Conservation (phyloP, 2,888 invertebrate species). For the Eupeodes luniger region DNA sequence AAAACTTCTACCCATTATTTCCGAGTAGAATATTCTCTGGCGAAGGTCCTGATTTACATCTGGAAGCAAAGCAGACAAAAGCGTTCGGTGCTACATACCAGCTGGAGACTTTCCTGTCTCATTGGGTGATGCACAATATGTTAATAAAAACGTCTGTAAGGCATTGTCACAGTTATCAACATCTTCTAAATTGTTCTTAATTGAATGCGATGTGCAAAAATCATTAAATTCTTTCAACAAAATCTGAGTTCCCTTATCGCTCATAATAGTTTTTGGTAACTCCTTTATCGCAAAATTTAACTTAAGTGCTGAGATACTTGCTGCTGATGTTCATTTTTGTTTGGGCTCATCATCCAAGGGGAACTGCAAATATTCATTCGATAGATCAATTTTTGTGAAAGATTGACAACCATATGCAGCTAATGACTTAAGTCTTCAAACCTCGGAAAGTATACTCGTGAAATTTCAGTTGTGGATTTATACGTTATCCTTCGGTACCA, state of each 20-base stretch:
- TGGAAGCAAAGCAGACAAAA: neutral
- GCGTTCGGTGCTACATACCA: neutral
- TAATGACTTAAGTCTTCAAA: constrained; percentile 74
- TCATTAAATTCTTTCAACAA: too few species aligned
- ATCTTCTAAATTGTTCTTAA: too few species aligned
- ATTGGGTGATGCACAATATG: neutral
- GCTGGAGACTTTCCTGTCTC: constrained; percentile 28
- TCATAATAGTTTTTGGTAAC: too few species aligned
- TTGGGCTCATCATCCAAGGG: too few species aligned
- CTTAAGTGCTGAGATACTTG: too few species aligned
- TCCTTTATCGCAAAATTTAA: neutral
- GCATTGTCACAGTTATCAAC: too few species aligned
- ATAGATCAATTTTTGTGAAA: too few species aligned
- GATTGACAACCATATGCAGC: constrained; percentile 25
- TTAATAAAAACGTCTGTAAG: too few species aligned
- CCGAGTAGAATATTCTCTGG: neutral
- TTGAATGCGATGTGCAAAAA: too few species aligned
- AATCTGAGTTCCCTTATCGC: too few species aligned
- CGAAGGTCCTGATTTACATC: neutral
- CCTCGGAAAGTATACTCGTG: constrained; percentile 77
- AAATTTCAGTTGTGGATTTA: constrained; percentile 77
- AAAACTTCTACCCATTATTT: neutral
- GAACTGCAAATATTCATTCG: too few species aligned
- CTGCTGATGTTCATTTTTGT: too few species aligned
- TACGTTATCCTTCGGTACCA: neutral